phyloP scores from a whole-genome alignment of 2,797 vertebrate genomes.

The Catharus ustulatus region DNA sequence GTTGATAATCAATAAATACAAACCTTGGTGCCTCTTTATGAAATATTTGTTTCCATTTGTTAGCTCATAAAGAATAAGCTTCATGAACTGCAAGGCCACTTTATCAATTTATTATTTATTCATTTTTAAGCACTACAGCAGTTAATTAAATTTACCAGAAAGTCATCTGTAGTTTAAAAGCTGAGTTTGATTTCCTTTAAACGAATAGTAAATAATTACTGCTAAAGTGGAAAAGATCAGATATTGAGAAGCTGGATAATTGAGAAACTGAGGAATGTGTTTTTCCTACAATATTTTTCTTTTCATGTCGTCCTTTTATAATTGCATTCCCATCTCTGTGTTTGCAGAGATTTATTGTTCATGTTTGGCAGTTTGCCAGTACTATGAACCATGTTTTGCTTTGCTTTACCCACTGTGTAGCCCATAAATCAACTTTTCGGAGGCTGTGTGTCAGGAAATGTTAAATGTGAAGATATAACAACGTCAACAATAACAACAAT shows the following conservation, averaged over 20 bases:
- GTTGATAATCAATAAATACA: neutral
- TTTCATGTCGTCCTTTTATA: conserved; percentile 21
- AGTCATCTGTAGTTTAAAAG: conserved; percentile 2
- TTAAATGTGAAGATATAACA: neutral
- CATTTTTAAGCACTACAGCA: conserved; percentile 4
- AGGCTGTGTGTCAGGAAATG: neutral
- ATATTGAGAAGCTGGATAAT: conserved; percentile 17
- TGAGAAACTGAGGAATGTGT: conserved; percentile 13
- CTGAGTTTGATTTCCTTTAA: conserved; percentile 40
- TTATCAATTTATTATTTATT: conserved; percentile 35
- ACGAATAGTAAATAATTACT: conserved; percentile 38
- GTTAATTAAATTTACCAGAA: conserved; percentile 46
- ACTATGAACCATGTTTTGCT: conserved; percentile 7
- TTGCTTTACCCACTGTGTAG: neutral
- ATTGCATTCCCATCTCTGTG: conserved; percentile 41
- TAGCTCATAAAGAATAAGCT: neutral
- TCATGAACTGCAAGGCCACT: neutral
- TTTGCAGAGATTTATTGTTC: conserved; percentile 60
- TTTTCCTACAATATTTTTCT: conserved; percentile 43
- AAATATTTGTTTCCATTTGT: neutral
- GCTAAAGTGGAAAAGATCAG: neutral
- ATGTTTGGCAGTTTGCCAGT: conserved; percentile 47
- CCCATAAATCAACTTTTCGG: neutral
- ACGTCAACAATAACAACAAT: neutral
- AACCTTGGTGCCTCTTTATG: neutral